Base-by-base conservation (phyloP, 2,113 vertebrate genomes). In the Eonycteris spelaea region DNA sequence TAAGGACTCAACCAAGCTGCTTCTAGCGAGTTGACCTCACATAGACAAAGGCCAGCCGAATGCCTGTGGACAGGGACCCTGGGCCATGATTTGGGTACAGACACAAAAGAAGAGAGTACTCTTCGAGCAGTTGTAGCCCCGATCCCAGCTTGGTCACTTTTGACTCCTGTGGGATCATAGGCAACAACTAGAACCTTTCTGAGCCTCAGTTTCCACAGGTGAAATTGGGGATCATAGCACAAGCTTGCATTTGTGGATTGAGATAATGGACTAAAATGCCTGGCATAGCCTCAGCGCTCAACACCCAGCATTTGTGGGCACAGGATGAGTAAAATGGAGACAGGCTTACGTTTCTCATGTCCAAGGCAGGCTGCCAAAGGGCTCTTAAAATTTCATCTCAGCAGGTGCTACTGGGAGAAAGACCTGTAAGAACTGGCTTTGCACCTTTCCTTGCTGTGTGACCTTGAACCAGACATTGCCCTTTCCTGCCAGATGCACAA, bases 91-190 rank as follows among this genome's bases (percentile, higher is more conserved):
- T 1, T 18, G 35, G 43, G 57, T 16, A 19, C 30, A 59, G 38
- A 88, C 22, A 71, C 22, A 59, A 12, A 92, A 57, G 12, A 85
- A 33, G 73, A 43, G 35, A 19, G 30, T 35, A 3, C 0, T 0
- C 71, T 67, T n/a, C 1, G 61, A 87, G 45, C 1, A 2, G 24
- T 12, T 10, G n/a, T 6, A 13, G n/a, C 16, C 1, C 24, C 1
- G 2, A 10, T 59, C 77, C 48, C 9, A 0, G 35, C 63, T 53
- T 19, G n/a, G 57, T 24, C 14, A 2, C 40, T 45, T 5, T 0
- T 0, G 83, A 55, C 15, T 35, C 16, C 10, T 33, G 3, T 67
- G n/a, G 59, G n/a, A 14, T 53, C 22, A 0, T 0, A 4, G 57
- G 45, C 21, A 16, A 11, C 24, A 45, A 28, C 7, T 14, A 12